A percentile compares a stretch with the other conserved stretches of the same genome.
Conservation (phyloP, 2,113 vertebrate genomes). For the Hyperoodon ampullatus region DNA sequence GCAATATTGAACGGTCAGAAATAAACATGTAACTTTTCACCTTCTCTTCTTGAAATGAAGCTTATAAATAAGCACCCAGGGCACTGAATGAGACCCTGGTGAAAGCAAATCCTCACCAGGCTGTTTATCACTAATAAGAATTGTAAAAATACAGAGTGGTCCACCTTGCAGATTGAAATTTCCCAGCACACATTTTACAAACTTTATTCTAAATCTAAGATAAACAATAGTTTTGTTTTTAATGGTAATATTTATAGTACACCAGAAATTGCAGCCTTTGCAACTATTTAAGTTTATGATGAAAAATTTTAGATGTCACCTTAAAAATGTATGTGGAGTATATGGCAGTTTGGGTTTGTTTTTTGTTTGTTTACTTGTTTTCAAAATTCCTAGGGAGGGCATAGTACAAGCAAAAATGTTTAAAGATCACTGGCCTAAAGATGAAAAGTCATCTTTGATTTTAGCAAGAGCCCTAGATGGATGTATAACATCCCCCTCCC, state of each 20-base stretch:
- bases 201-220: background rate
- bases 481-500: background rate
- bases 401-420: background rate
- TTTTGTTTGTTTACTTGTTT: background rate
- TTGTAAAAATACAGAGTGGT: background rate
- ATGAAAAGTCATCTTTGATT: background rate
- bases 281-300: background rate
- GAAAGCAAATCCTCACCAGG: background rate
- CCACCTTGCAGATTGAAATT: background rate
- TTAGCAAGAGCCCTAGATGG: background rate
- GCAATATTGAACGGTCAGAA: background rate
- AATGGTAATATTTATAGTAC: background rate
- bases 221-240: background rate
- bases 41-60: background rate
- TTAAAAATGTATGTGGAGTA: background rate
- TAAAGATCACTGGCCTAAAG: background rate
- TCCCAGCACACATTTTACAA: background rate
- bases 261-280: background rate
- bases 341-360: background rate
- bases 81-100: background rate
- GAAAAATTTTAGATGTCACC: background rate
- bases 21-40: slow-evolving; percentile 3
- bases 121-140: background rate
- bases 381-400: background rate
- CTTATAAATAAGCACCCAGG: background rate